Evolutionary conservation across 2,113 vertebrate species (phyloP).

Genomic region (Passer domesticus): DNA sequence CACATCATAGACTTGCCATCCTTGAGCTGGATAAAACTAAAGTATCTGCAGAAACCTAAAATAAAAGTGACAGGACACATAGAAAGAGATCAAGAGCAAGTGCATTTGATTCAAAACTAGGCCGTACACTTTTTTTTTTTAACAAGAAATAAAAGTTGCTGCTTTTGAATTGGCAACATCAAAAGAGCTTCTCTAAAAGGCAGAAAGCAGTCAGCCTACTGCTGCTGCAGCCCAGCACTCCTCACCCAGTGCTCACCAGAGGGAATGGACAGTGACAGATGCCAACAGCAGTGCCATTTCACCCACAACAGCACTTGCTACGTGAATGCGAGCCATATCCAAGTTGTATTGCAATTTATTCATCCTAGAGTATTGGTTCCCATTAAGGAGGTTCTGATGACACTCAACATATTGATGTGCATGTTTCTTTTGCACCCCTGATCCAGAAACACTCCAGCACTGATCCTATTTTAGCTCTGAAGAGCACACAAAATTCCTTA

Average conservation of each 20-base stretch:
- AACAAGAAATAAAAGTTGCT: not conserved
- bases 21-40: conserved; percentile 5
- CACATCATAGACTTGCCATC: not conserved
- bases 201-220: not conserved
- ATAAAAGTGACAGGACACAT: not conserved
- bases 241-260: not conserved
- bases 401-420: not conserved
- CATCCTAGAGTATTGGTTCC: not conserved
- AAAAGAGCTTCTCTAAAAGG: not conserved
- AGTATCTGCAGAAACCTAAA: conserved; percentile 1
- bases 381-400: not conserved
- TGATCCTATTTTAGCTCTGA: not conserved
- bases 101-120: not conserved
- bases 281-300: not conserved
- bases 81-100: not conserved
- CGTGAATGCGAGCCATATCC: not conserved
- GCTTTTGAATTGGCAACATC: conserved; percentile 9
- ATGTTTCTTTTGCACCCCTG: not conserved
- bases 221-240: not conserved
- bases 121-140: not conserved
- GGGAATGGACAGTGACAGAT: not conserved
- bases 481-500: not conserved
- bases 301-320: not conserved
- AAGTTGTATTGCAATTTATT: not conserved
- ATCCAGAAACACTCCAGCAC: not conserved